Conservation (phyloP, 2,797 vertebrate species). For the Anabas testudineus region DNA sequence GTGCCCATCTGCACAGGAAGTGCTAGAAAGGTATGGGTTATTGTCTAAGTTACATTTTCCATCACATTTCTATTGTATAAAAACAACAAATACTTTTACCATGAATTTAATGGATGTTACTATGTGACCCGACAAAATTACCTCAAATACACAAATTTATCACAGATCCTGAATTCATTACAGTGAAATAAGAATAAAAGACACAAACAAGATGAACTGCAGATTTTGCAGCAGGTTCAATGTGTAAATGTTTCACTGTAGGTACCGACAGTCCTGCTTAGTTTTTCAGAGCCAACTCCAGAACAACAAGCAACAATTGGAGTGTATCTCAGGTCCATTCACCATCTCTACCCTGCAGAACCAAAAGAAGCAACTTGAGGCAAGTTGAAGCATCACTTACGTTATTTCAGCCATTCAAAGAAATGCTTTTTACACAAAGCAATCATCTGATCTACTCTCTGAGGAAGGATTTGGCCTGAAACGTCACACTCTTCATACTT, state of each 20-base stretch:
- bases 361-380: constrained; percentile 43
- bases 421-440: too few relatives aligned
- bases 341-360: constrained; percentile 9
- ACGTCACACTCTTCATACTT: neutral
- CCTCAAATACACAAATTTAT: neutral
- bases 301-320: constrained; percentile 71
- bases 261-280: constrained; percentile 76
- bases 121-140: neutral
- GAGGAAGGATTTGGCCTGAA: neutral
- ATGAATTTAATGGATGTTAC: neutral
- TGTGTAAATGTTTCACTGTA: constrained; percentile 52
- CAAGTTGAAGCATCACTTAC: constrained; percentile 2
- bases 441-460: neutral
- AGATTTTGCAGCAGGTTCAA: constrained; percentile 2
- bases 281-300: constrained; percentile 81
- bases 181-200: neutral
- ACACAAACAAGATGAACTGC: too few relatives aligned
- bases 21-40: constrained; percentile 59
- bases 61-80: neutral
- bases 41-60: neutral
- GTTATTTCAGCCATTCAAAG: neutral
- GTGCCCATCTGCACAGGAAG: constrained; percentile 42
- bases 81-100: neutral
- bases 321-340: constrained; percentile 52
- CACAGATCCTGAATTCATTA: neutral